Evolutionary conservation across 1,140 invertebrate species (phyloP).

Genomic region (Scylla paramamosain): DNA sequence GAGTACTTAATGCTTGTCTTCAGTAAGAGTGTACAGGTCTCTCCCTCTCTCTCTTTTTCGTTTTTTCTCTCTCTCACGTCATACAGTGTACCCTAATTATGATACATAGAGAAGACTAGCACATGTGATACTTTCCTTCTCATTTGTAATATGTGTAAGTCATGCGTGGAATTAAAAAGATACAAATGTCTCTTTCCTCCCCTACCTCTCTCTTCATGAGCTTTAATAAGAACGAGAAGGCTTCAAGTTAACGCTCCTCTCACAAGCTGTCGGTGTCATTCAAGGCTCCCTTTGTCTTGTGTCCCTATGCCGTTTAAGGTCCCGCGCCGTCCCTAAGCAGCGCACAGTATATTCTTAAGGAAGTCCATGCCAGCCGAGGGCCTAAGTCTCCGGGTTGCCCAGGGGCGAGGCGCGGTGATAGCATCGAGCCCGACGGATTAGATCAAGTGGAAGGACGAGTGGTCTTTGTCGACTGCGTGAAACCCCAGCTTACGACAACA

Average conservation of each 20-base stretch:
- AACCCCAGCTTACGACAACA: slow-evolving; percentile 37
- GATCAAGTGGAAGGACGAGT: slow-evolving; percentile 46
- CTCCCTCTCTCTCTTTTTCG: neutral
- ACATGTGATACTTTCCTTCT: no score
- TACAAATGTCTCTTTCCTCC: neutral
- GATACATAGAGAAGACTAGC: no score
- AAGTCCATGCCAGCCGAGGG: neutral
- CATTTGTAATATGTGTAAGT: no score
- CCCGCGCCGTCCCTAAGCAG: neutral
- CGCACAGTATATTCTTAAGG: neutral
- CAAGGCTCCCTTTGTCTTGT: neutral
- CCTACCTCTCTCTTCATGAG: neutral
- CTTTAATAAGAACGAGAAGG: no score
- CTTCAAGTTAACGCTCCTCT: neutral
- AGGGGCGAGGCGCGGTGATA: slow-evolving; percentile 2
- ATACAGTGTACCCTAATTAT: neutral
- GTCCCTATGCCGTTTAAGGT: neutral
- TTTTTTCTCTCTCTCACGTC: neutral
- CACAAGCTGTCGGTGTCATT: neutral
- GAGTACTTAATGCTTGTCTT: no score
- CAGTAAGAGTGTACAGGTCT: no score
- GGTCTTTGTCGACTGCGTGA: slow-evolving; percentile 23
- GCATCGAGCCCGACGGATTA: slow-evolving; percentile 31
- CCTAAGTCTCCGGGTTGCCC: neutral
- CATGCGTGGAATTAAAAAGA: no score